A percentile compares a stretch with the other conserved stretches of the same genome.
Conservation (phyloP, 2,113 vertebrate species). For the Myotis brandtii region DNA sequence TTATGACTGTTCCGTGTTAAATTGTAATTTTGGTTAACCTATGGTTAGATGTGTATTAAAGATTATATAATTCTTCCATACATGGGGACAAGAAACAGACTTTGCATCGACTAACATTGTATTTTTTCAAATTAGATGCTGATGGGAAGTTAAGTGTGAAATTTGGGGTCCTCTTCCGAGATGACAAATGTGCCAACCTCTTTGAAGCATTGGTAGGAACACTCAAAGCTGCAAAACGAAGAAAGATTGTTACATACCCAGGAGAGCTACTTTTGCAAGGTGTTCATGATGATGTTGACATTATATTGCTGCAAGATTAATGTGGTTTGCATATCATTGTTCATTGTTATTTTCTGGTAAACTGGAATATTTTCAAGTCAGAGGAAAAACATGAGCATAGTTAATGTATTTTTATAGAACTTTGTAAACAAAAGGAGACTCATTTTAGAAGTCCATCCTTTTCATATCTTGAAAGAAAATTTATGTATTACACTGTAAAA, state of each 20-base stretch:
- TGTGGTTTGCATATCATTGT: slow-evolving; percentile 42
- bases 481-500: slow-evolving; percentile 71
- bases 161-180: slow-evolving; percentile 96
- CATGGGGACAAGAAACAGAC: not conserved
- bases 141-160: slow-evolving; percentile 93
- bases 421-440: slow-evolving; percentile 82
- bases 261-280: slow-evolving; percentile 96
- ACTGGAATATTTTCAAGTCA: slow-evolving; percentile 71
- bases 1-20: not conserved
- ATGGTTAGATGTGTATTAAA: not conserved
- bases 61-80: not conserved
- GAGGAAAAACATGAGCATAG: slow-evolving; percentile 61
- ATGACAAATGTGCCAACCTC: slow-evolving; percentile 97
- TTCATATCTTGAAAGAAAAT: slow-evolving; percentile 78
- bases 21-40: not conserved
- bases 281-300: slow-evolving; percentile 95
- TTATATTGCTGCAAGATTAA: slow-evolving; percentile 91
- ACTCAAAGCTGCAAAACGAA: slow-evolving; percentile 94
- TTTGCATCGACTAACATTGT: slow-evolving; percentile 52
- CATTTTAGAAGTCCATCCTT: slow-evolving; percentile 80
- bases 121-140: slow-evolving; percentile 87
- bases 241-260: slow-evolving; percentile 90
- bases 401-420: slow-evolving; percentile 84
- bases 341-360: slow-evolving; percentile 57
- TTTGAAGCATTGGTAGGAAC: slow-evolving; percentile 98